Evolutionary conservation across 2,797 vertebrate species (phyloP), one percentile per base, ranked within the genome.

Genomic region (Scomberomorus guttatus): DNA sequence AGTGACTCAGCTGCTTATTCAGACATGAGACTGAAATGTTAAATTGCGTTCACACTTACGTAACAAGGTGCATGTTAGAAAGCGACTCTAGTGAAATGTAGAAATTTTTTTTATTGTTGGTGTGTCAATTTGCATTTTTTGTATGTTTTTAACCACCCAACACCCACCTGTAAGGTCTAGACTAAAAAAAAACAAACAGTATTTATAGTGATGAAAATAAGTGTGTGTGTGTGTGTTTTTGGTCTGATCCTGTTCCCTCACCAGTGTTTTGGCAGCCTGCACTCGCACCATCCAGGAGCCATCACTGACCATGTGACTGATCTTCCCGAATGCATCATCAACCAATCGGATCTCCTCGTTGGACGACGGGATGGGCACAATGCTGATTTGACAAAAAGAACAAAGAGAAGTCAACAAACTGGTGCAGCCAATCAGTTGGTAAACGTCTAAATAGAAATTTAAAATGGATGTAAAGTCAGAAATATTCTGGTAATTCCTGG

Each of bases 231-330:
- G 29, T 54, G 15, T 56, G 15, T 2, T 2, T 15, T 51, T 2
- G 0, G 13, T 37, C 4, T 27, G 24, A 1, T 52, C 8, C 44
- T 6, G 29, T 24, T 66, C 12, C 15, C 96, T 95, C 88, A 99
- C 98, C 96, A 99, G 85, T 1, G 99, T 95, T 82, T 99, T 99
- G 3, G 97, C 94, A 1, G 98, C 98, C 92, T 99, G 98, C 48
- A 99, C 98, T 64, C 98, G 94, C 61, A 99, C 98, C 62, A 98
- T 96, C 98, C 98, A 99, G 68, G 98, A 99, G 12, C 98, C 97
- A 20, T 99, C 98, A 9, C 97, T 98, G 90, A 98, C 96, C 98
- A 99, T 99, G 89, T 99, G 98, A 84, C 97, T 98, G 77, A 99
- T 97, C 93, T 99, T 99, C 57, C 98, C 98, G 68, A 99, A 99